These are phyloP conservation scores for Cryptoblepharus egeriae DNA, from an alignment of 2,797 vertebrate genomes.

Conservation along the genomic window DNA sequence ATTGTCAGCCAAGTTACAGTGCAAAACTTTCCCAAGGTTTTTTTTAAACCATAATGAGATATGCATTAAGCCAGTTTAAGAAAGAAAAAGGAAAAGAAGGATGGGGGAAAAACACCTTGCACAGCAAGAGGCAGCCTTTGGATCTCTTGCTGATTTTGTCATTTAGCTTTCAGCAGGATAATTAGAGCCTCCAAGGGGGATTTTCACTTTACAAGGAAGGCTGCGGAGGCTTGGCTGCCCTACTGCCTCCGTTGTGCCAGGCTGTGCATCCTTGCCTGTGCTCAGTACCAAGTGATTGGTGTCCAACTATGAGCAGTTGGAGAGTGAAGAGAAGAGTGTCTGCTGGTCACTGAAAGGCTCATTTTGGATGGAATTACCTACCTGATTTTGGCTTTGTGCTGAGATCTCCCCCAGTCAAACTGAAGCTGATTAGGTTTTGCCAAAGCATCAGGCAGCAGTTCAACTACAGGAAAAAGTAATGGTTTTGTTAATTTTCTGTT, in stretches of 20 bases:
- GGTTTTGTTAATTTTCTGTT: too few relatives aligned
- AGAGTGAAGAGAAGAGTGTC: constrained; percentile 7
- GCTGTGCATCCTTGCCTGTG: constrained; percentile 9
- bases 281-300: constrained; percentile 40
- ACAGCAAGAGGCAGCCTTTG: constrained; percentile 30
- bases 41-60: constrained; percentile 20
- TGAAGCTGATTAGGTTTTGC: constrained; percentile 37
- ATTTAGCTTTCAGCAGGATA: constrained; percentile 67
- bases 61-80: constrained; percentile 54
- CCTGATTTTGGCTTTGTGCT: constrained; percentile 32
- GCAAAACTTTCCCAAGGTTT: background rate
- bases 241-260: background rate
- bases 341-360: background rate
- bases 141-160: constrained; percentile 61
- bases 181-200: constrained; percentile 61
- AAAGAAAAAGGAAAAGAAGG: constrained; percentile 52
- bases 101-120: constrained; percentile 24
- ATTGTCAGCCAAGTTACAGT: constrained; percentile 17
- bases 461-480: background rate
- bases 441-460: background rate
- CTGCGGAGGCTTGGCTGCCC: constrained; percentile 23
- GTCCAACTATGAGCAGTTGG: constrained; percentile 33
- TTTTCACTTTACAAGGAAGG: constrained; percentile 67
- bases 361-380: background rate
- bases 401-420: background rate